phyloP scores from a whole-genome alignment of 2,113 vertebrate species.

The Mus musculus region DNA sequence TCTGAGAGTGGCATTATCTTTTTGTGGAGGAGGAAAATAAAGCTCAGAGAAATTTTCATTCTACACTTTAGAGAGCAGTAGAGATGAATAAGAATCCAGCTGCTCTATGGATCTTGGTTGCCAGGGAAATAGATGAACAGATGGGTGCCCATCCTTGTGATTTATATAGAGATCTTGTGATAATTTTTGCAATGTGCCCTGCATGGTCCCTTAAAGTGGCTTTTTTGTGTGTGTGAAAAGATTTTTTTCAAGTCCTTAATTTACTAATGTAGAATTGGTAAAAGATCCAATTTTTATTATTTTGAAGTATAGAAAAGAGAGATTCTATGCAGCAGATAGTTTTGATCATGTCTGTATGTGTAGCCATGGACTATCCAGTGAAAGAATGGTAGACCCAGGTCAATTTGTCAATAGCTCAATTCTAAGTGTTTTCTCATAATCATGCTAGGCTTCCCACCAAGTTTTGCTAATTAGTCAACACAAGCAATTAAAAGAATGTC shows the following conservation, averaged over 20 bases:
- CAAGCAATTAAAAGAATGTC: background rate
- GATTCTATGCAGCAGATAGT: background rate
- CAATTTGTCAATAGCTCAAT: background rate
- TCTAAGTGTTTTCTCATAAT: background rate
- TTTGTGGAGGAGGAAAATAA: background rate
- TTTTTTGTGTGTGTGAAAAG: background rate
- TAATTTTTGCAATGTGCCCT: background rate
- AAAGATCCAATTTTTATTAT: background rate
- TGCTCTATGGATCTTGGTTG: background rate
- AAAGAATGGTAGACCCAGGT: background rate
- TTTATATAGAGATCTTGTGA: background rate
- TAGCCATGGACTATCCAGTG: background rate
- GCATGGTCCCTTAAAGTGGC: background rate
- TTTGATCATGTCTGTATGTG: background rate
- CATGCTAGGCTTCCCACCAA: slow-evolving; percentile 5
- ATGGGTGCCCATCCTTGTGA: background rate
- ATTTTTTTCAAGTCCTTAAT: slow-evolving; percentile 15
- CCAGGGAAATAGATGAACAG: background rate
- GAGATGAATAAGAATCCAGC: background rate
- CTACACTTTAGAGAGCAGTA: background rate
- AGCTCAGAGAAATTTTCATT: background rate
- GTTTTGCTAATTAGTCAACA: slow-evolving; percentile 18
- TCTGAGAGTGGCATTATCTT: background rate
- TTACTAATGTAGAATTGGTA: background rate
- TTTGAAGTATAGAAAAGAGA: background rate